Percentiles rank a stretch among this genome's conserved stretches.
Evolutionary conservation across 2,113 vertebrate genomes (phyloP).

Genomic region (Pachyramphus minor): DNA sequence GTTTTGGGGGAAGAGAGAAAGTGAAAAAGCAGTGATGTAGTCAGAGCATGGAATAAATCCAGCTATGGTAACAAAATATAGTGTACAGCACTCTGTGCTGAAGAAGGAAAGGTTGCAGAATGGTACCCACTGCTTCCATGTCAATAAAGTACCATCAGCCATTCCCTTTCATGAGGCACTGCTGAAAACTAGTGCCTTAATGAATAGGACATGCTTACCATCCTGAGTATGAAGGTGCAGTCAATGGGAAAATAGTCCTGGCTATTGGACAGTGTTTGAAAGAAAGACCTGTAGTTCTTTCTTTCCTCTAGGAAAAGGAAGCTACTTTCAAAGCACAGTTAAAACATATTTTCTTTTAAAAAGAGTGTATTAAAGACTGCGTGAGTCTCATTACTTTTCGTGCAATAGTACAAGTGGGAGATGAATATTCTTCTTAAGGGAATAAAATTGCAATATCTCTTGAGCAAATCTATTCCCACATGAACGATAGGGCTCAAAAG

Average conservation of each 20-base stretch:
- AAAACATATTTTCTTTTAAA: neutral
- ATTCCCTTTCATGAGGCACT: neutral
- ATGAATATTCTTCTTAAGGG: neutral
- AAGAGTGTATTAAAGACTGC: neutral
- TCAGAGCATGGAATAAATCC: constrained; percentile 9
- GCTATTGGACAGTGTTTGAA: neutral
- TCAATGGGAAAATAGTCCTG: neutral
- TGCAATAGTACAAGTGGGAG: neutral
- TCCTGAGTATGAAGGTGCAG: neutral
- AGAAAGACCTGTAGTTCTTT: neutral
- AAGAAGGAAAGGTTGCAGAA: neutral
- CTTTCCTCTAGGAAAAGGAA: neutral
- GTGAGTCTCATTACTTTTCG: neutral
- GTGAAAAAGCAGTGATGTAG: neutral
- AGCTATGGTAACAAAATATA: neutral
- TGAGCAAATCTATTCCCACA: constrained; percentile 9
- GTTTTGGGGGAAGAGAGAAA: constrained; percentile 48
- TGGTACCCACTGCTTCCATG: neutral
- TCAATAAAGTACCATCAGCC: neutral
- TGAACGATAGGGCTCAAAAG: neutral
- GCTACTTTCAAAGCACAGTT: neutral
- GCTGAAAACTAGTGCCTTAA: neutral
- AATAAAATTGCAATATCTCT: neutral
- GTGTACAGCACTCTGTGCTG: neutral
- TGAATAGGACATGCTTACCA: neutral